A percentile compares a stretch with the other conserved stretches of the same genome.
phyloP scores from a whole-genome alignment of 2,113 vertebrate species.

The Trematomus loennbergii region DNA sequence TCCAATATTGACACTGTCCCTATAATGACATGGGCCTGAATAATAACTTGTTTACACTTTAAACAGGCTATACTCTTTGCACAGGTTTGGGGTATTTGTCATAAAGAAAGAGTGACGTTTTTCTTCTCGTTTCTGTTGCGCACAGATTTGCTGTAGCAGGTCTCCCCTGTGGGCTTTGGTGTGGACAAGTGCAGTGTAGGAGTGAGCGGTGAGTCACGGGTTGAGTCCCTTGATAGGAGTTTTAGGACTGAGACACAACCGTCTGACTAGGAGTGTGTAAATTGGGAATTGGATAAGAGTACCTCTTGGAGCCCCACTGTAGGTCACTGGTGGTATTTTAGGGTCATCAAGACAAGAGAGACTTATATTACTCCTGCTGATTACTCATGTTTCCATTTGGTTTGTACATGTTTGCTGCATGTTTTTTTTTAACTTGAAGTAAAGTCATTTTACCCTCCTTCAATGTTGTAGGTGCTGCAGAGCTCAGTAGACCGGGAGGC shows the following conservation, averaged over 20 bases:
- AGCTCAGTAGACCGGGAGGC: slow-evolving; percentile 1
- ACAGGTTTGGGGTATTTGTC: neutral
- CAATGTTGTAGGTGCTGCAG: slow-evolving; percentile 54
- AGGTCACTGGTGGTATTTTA: slow-evolving; percentile 40
- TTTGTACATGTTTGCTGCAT: neutral
- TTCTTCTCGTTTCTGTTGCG: slow-evolving; percentile 16
- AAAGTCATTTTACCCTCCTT: neutral
- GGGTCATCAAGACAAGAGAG: slow-evolving; percentile 4
- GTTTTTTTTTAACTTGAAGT: neutral
- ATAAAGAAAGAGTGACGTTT: neutral
- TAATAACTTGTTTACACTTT: slow-evolving; percentile 6
- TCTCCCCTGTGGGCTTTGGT: slow-evolving; percentile 9
- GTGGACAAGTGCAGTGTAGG: slow-evolving; percentile 43
- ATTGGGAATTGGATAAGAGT: slow-evolving; percentile 3
- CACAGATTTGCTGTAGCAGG: slow-evolving; percentile 44
- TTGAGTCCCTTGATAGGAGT: slow-evolving; percentile 39
- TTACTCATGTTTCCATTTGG: slow-evolving; percentile 6
- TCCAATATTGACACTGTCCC: neutral
- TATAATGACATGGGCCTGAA: neutral
- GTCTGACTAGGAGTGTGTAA: neutral
- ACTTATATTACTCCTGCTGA: neutral
- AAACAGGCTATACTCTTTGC: neutral
- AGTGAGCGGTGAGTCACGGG: slow-evolving; percentile 60
- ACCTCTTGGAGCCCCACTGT: slow-evolving; percentile 5
- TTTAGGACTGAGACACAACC: slow-evolving; percentile 37